Percentiles rank a stretch among this genome's conserved stretches.
phyloP scores from a whole-genome alignment of 2,888 invertebrate species.

The Thymelicus sylvestris region DNA sequence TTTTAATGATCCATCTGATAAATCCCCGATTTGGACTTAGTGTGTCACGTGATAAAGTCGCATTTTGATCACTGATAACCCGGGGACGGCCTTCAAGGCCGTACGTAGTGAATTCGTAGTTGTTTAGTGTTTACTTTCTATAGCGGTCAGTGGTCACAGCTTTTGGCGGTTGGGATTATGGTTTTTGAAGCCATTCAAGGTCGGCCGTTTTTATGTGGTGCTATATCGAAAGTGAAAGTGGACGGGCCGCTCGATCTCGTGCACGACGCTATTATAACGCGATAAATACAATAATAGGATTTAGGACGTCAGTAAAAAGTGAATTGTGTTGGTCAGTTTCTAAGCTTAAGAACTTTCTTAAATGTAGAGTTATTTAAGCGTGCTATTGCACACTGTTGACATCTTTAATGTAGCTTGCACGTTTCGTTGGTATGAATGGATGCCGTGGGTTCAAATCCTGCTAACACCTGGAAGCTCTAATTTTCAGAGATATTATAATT shows the following conservation, averaged over 20 bases:
- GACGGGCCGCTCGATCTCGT: constrained; percentile 5
- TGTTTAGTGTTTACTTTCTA: constrained; percentile 81
- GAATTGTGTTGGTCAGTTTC: neutral
- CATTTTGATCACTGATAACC: constrained; percentile 40
- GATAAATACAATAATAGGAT: constrained; percentile 6
- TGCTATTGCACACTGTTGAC: neutral
- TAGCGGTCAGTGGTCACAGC: constrained; percentile 75
- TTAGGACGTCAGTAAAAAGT: constrained; percentile 9
- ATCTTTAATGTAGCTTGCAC: too few relatives aligned
- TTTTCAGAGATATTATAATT: too few relatives aligned
- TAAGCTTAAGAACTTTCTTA: constrained; percentile 1
- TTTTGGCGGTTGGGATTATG: constrained; percentile 46
- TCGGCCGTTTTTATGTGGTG: constrained; percentile 49
- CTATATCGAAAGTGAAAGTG: constrained; percentile 30
- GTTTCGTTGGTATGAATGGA: too few relatives aligned
- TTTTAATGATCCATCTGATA: constrained; percentile 50
- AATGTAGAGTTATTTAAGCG: neutral
- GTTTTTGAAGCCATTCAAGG: constrained; percentile 63
- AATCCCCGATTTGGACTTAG: constrained; percentile 51
- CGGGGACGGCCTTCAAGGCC: constrained; percentile 73
- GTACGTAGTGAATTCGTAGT: constrained; percentile 61
- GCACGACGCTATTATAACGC: constrained; percentile 4
- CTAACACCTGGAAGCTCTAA: too few relatives aligned
- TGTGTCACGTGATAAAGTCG: constrained; percentile 42
- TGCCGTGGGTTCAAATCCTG: too few relatives aligned